Evolutionary conservation across 2,113 vertebrate genomes (phyloP).

Genomic region (Limnothrissa miodon): DNA sequence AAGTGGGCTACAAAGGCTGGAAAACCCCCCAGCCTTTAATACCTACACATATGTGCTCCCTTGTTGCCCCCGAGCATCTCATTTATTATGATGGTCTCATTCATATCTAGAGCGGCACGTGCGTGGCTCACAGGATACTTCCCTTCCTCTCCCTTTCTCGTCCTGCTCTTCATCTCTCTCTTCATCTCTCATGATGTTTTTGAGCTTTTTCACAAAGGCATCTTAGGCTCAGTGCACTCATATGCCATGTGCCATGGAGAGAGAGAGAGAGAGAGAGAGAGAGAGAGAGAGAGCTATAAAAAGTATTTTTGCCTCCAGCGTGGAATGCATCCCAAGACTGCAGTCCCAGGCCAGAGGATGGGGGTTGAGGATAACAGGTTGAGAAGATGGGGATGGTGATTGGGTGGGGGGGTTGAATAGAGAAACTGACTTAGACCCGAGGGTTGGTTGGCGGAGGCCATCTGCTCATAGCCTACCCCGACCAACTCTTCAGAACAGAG

Average conservation of each 20-base stretch:
- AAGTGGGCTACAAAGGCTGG: neutral
- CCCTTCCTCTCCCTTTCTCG: neutral
- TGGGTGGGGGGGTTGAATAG: neutral
- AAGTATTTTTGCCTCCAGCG: neutral
- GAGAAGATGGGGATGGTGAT: neutral
- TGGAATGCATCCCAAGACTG: neutral
- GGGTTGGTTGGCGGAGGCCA: neutral
- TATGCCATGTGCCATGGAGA: neutral
- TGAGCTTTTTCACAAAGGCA: neutral
- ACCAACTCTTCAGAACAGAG: neutral
- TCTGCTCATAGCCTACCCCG: neutral
- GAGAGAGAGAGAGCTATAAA: conserved; percentile 1
- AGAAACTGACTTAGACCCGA: neutral
- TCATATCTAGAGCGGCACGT: conserved; percentile 2
- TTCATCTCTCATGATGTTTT: neutral
- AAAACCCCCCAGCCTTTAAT: conserved; percentile 7
- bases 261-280: neutral
- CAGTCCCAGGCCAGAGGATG: neutral
- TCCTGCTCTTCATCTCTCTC: neutral
- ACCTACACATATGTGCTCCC: neutral
- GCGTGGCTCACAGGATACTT: neutral
- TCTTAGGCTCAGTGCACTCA: neutral
- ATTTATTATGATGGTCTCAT: neutral
- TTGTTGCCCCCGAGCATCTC: neutral
- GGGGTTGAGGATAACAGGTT: neutral